A percentile compares a stretch with the other conserved stretches of the same genome.
phyloP scores from a whole-genome alignment of 2,888 invertebrate species.

The Cataglyphis rosenhaueri region DNA sequence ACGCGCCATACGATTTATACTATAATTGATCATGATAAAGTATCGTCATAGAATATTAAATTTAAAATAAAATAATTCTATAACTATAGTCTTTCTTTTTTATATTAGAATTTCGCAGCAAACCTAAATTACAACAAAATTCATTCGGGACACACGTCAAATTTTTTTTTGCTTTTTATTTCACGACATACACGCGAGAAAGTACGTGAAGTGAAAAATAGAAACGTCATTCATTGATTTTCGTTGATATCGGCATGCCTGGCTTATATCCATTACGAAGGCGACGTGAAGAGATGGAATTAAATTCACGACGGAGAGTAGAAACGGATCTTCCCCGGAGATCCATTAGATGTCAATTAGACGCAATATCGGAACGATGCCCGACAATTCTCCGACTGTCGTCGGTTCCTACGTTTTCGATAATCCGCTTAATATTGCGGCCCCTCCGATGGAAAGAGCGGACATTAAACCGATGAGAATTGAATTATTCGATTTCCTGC shows the following conservation, averaged over 20 bases:
- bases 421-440: conserved; percentile 73
- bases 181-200: neutral
- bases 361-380: conserved; percentile 59
- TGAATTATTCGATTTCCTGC: conserved; percentile 73
- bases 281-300: conserved; percentile 56
- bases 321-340: conserved; percentile 58
- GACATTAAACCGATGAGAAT: conserved; percentile 73
- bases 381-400: conserved; percentile 66
- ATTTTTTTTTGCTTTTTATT: conserved; percentile 9
- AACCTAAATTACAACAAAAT: neutral
- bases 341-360: conserved; percentile 72
- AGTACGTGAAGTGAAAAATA: neutral
- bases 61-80: neutral
- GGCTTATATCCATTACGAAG: conserved; percentile 54
- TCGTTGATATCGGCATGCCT: neutral
- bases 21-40: neutral
- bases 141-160: neutral
- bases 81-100: neutral
- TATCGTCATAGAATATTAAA: neutral
- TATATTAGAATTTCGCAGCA: neutral
- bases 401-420: conserved; percentile 72
- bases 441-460: conserved; percentile 56
- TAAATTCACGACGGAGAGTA: conserved; percentile 32
- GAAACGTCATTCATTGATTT: conserved; percentile 46
- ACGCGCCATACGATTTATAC: conserved; percentile 14